phyloP scores from a whole-genome alignment of 1,140 invertebrate genomes.

The Nebria ingens region DNA sequence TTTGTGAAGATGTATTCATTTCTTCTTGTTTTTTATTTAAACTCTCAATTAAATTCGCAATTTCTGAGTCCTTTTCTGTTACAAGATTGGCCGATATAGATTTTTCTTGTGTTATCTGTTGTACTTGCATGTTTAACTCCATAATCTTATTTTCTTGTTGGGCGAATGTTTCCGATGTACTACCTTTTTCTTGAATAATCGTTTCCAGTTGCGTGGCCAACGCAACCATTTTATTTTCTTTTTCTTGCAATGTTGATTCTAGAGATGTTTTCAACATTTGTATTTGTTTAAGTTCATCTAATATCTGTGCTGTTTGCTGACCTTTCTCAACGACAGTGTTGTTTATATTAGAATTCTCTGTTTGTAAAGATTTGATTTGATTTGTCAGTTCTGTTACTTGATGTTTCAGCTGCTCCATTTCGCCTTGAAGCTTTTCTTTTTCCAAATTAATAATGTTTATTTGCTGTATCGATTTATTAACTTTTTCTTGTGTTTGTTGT shows the following conservation, averaged over 20 bases:
- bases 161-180: background rate
- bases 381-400: background rate
- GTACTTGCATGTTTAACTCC: background rate
- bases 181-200: background rate
- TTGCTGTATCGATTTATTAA: background rate
- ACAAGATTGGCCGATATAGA: slow-evolving; percentile 27
- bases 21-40: slow-evolving; percentile 38
- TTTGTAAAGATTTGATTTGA: background rate
- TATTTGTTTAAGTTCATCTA: slow-evolving; percentile 27
- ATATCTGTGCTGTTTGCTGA: background rate
- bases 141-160: background rate
- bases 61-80: slow-evolving; percentile 39
- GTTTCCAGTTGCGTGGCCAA: background rate
- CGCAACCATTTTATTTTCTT: slow-evolving; percentile 31
- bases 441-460: background rate
- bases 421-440: background rate
- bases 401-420: background rate
- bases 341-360: background rate
- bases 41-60: slow-evolving; percentile 39
- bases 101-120: slow-evolving; percentile 1
- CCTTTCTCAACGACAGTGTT: background rate
- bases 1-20: slow-evolving; percentile 33
- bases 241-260: slow-evolving; percentile 32
- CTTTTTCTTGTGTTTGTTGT: background rate
- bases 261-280: slow-evolving; percentile 28